Evolutionary conservation across 2,797 vertebrate genomes (phyloP).

Genomic region (Eleutherodactylus coqui): DNA sequence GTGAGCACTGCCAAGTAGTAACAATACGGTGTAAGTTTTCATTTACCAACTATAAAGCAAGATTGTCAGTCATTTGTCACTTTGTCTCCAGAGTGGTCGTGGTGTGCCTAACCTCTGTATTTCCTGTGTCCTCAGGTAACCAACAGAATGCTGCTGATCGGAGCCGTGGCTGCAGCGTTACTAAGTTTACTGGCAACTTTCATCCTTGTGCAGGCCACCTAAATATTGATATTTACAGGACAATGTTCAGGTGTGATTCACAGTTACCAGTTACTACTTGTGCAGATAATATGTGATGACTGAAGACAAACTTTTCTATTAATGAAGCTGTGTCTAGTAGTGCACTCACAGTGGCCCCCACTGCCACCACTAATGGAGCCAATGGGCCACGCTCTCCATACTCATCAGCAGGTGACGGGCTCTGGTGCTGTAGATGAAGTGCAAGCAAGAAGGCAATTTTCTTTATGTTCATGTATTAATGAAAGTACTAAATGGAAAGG

Average conservation of each 20-base stretch:
- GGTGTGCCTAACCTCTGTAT: constrained; percentile 9
- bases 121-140: constrained; percentile 73
- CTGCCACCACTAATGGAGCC: background rate
- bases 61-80: background rate
- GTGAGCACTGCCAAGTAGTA: background rate
- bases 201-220: constrained; percentile 65
- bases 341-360: background rate
- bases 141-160: constrained; percentile 80
- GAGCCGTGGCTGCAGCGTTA: constrained; percentile 78
- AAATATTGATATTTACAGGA: background rate
- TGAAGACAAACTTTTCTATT: background rate
- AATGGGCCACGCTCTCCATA: background rate
- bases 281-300: constrained; percentile 4
- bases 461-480: background rate
- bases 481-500: background rate
- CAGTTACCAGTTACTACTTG: background rate
- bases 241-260: constrained; percentile 1
- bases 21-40: background rate
- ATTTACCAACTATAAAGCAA: background rate
- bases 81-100: background rate
- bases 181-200: constrained; percentile 79
- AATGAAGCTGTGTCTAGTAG: background rate
- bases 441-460: background rate
- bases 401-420: background rate
- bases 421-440: background rate